Evolutionary conservation across 37 sponge, comb jelly and placozoan species (phyloP).

Genomic region (Aplysina aerophoba): DNA sequence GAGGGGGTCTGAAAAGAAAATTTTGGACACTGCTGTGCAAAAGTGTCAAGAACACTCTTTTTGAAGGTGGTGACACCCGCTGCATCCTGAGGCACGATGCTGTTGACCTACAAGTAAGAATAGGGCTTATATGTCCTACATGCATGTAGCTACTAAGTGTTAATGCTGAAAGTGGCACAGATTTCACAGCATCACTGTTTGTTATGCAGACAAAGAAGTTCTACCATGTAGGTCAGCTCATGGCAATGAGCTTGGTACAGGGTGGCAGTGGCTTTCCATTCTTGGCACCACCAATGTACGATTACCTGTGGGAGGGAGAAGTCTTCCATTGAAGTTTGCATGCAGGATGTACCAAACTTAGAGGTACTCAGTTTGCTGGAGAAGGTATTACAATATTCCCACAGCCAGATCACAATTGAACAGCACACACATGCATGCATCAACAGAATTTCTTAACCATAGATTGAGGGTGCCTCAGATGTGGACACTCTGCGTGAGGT

Average conservation of each 20-base stretch:
- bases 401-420: background rate
- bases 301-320: constrained; percentile 30
- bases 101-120: constrained; percentile 20
- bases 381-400: background rate
- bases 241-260: constrained; percentile 33
- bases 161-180: too few species aligned
- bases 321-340: background rate
- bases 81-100: constrained; percentile 16
- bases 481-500: background rate
- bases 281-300: constrained; percentile 20
- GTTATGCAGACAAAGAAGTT: constrained; percentile 33
- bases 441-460: background rate
- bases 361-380: background rate
- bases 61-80: background rate
- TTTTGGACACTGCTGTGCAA: background rate
- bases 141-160: too few species aligned
- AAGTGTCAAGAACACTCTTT: background rate
- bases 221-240: constrained; percentile 33
- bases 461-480: background rate
- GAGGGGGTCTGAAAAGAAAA: background rate
- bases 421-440: background rate
- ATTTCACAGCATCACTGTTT: too few species aligned
- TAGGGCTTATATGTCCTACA: too few species aligned
- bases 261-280: constrained; percentile 37
- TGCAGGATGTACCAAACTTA: constrained; percentile 20